Evolutionary conservation across 2,113 vertebrate species (phyloP).

Genomic region (Pandion haliaetus): DNA sequence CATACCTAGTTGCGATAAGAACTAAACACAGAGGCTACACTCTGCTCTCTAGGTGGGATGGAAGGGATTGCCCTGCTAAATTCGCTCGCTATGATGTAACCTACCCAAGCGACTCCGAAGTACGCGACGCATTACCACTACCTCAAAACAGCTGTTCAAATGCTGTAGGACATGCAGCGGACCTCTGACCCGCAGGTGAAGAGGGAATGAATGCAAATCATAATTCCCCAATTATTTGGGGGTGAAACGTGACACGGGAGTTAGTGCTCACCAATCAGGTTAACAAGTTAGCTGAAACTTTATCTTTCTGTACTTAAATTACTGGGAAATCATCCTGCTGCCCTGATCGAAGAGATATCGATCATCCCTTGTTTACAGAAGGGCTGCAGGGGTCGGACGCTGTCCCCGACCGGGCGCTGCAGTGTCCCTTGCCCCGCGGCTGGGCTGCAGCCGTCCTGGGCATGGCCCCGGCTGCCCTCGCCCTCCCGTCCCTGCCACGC

Average conservation of each 20-base stretch:
- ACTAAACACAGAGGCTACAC: rapidly evolving
- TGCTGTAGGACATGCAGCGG: background rate
- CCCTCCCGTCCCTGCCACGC: rapidly evolving
- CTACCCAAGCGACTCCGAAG: background rate
- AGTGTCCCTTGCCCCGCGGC: rapidly evolving
- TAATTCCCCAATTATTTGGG: slow-evolving; percentile 31
- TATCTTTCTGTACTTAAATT: slow-evolving; percentile 56
- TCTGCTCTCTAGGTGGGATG: rapidly evolving
- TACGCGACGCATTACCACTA: rapidly evolving
- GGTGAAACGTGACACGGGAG: slow-evolving; percentile 31
- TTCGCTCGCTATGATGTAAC: background rate
- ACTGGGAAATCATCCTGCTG: slow-evolving; percentile 18
- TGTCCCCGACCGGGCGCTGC: rapidly evolving
- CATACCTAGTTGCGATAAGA: background rate
- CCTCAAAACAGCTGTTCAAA: slow-evolving; percentile 62
- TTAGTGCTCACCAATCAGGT: slow-evolving; percentile 52
- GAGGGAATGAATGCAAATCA: slow-evolving; percentile 14
- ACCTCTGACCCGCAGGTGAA: slow-evolving; percentile 16
- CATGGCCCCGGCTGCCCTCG: rapidly evolving
- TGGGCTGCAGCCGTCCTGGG: background rate
- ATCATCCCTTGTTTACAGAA: background rate
- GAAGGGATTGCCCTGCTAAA: background rate
- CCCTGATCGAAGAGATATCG: background rate
- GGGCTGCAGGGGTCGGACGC: background rate
- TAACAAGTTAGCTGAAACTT: slow-evolving; percentile 63